These are phyloP conservation scores for Andrena cerasifolii DNA, from an alignment of 1,140 invertebrate genomes.

Conservation along the genomic window DNA sequence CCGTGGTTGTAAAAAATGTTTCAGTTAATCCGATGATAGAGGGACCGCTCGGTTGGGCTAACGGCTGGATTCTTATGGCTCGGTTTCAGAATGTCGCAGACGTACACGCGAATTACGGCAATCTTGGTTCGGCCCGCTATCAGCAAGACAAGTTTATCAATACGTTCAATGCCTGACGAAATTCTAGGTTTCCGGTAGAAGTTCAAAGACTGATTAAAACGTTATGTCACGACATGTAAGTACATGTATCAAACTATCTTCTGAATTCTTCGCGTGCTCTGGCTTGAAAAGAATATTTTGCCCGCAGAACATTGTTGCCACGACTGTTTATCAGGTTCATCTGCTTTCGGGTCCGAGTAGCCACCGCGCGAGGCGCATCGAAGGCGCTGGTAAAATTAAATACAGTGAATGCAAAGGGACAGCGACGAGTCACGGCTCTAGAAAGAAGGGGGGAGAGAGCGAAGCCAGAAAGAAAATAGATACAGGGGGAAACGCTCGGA, in stretches of 20 bases:
- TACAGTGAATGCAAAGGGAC: conserved; percentile 44
- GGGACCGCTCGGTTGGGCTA: too few species aligned
- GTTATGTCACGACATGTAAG: background rate
- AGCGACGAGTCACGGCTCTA: conserved; percentile 33
- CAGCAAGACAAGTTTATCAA: conserved; percentile 6
- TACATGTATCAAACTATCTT: too few species aligned
- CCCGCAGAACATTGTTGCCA: conserved; percentile 2
- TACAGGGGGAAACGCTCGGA: conserved; percentile 54
- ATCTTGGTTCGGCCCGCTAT: background rate
- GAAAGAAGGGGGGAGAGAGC: conserved; percentile 17
- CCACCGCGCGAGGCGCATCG: background rate
- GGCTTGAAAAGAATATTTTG: background rate
- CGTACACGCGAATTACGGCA: background rate
- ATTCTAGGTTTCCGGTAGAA: conserved; percentile 1
- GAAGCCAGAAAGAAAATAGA: conserved; percentile 21
- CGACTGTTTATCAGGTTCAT: background rate
- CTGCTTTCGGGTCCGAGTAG: background rate
- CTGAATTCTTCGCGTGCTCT: too few species aligned
- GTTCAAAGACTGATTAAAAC: background rate
- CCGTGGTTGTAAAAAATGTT: too few species aligned
- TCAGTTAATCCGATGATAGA: too few species aligned
- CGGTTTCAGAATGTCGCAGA: background rate
- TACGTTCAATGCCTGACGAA: conserved; percentile 8
- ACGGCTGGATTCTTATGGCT: too few species aligned
- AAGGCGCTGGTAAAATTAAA: conserved; percentile 41